These are phyloP conservation scores for Pedetes capensis DNA, from an alignment of 2,113 vertebrate species.

Conservation along the genomic window DNA sequence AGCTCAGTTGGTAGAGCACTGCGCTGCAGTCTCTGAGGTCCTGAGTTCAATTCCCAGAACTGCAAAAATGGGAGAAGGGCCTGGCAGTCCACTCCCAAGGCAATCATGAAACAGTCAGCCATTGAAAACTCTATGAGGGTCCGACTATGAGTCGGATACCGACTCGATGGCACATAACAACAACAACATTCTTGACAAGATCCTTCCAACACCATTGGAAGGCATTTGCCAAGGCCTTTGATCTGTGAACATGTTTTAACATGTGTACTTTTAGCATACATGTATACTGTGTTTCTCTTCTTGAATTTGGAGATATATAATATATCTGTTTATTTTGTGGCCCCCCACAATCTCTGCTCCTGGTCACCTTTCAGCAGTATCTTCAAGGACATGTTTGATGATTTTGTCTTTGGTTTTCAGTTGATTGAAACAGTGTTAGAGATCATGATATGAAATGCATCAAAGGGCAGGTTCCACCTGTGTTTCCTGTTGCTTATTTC, in stretches of 20 bases:
- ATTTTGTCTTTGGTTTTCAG: background rate
- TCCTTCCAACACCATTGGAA: background rate
- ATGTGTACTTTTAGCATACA: background rate
- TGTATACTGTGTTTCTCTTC: background rate
- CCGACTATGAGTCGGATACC: no score
- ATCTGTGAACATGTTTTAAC: background rate
- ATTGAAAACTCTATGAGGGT: no score
- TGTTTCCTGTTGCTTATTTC: conserved; percentile 5
- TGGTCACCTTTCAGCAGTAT: background rate
- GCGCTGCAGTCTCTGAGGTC: no score
- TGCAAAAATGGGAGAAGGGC: no score
- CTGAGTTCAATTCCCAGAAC: no score
- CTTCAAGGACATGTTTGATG: background rate
- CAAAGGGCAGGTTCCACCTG: background rate
- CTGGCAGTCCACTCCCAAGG: no score
- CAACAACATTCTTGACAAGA: no score
- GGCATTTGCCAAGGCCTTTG: background rate
- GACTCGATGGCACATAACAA: no score
- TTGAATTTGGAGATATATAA: background rate
- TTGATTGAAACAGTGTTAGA: background rate
- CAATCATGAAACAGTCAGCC: no score
- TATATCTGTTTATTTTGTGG: no score
- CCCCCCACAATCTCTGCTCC: background rate
- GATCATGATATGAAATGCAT: background rate
- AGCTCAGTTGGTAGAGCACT: no score